Percentiles rank a stretch among this genome's conserved stretches.
Evolutionary conservation across 2,797 vertebrate species (phyloP).

Genomic region (Perdix hodgsoniae): DNA sequence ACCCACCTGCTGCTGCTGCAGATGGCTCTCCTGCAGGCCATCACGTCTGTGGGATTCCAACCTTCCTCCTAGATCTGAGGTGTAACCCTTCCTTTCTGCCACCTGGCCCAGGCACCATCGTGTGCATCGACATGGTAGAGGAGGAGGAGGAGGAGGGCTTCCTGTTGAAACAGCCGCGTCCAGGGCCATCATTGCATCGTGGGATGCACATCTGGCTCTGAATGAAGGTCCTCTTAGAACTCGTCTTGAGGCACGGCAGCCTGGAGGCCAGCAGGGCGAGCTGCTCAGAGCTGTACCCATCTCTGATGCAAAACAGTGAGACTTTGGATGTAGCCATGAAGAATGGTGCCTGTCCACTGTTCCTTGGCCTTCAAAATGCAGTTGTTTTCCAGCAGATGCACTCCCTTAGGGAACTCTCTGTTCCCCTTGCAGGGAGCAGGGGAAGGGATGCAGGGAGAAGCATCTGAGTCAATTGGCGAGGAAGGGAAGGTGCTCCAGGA

Average conservation of each 20-base stretch:
- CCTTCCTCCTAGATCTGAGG: neutral
- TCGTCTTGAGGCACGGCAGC: neutral
- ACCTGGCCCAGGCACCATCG: neutral
- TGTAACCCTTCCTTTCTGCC: fast-evolving
- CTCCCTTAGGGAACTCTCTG: neutral
- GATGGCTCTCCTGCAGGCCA: fast-evolving
- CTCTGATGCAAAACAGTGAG: neutral
- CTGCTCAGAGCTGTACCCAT: neutral
- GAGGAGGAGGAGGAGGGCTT: neutral
- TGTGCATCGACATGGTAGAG: neutral
- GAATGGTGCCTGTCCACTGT: neutral
- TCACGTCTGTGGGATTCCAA: neutral
- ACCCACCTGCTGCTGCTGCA: neutral
- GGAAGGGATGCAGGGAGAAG: neutral
- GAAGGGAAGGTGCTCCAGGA: neutral
- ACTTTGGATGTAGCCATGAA: neutral
- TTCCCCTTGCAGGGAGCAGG: too few relatives aligned
- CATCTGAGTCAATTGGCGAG: neutral
- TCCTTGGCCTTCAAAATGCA: neutral
- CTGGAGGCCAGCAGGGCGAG: neutral
- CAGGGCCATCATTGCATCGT: fast-evolving
- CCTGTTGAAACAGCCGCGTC: conserved; percentile 25
- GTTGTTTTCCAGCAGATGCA: neutral
- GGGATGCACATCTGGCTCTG: neutral
- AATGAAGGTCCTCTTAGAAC: neutral